These are phyloP conservation scores for Crax fasciolata DNA, from an alignment of 2,797 vertebrate genomes.

Conservation along the genomic window DNA sequence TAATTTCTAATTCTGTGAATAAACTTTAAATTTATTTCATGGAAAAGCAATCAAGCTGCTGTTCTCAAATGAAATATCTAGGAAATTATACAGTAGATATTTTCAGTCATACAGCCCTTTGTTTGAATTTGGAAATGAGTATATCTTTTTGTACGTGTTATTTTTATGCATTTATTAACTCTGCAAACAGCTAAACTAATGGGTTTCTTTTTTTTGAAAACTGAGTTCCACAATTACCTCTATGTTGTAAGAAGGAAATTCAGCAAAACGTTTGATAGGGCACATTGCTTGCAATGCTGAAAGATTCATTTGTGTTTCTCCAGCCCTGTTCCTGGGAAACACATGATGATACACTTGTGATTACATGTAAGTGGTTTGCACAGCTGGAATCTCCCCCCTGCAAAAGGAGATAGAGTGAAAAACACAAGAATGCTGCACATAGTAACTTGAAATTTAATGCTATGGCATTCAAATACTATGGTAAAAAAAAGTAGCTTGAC, in stretches of 20 bases:
- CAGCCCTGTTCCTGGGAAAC: not conserved
- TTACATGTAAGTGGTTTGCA: not conserved
- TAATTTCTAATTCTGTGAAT: constrained; percentile 40
- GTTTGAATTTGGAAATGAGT: constrained; percentile 1
- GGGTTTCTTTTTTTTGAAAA: not conserved
- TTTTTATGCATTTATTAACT: not conserved
- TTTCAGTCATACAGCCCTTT: not conserved
- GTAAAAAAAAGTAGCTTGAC: not conserved
- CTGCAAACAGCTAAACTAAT: not conserved
- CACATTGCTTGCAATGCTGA: not conserved
- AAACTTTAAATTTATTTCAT: not conserved
- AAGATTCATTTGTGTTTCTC: not conserved
- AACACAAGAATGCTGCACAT: not conserved
- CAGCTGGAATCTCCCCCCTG: not conserved
- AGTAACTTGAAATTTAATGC: not conserved
- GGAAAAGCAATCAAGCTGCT: constrained; percentile 1
- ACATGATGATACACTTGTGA: not conserved
- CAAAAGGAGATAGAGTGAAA: not conserved
- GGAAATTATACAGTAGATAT: not conserved
- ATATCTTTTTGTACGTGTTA: not conserved
- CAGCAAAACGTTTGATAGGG: not conserved
- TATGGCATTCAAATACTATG: not conserved
- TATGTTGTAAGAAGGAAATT: not conserved
- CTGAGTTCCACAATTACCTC: not conserved
- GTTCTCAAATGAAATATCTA: not conserved